A percentile compares a stretch with the other conserved stretches of the same genome.
Conservation (phyloP, 2,888 invertebrate species). For the Sesia bembeciformis region DNA sequence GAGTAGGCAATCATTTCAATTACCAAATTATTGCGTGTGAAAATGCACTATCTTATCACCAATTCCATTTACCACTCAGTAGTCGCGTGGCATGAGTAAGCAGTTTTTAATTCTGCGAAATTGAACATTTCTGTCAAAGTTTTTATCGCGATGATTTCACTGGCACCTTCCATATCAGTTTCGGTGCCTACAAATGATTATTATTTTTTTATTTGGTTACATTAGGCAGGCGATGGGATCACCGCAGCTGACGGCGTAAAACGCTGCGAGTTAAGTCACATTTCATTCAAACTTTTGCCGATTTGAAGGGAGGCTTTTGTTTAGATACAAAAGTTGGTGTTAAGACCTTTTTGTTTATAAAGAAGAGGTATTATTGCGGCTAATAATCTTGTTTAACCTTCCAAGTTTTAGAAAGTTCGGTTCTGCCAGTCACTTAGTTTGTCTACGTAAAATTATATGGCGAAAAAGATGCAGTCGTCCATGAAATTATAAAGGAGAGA, state of each 20-base stretch:
- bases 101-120: background rate
- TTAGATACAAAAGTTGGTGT: conserved; percentile 50
- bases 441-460: background rate
- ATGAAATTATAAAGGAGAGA: conserved; percentile 1
- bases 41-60: no score
- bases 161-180: conserved; percentile 32
- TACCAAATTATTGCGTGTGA: no score
- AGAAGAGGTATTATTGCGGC: conserved; percentile 41
- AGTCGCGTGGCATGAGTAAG: background rate
- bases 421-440: conserved; percentile 5
- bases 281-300: conserved; percentile 65
- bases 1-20: no score
- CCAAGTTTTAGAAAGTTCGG: conserved; percentile 8
- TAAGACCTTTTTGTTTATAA: conserved; percentile 46
- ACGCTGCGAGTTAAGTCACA: conserved; percentile 59
- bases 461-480: background rate
- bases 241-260: conserved; percentile 62
- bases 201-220: conserved; percentile 56
- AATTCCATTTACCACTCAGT: no score
- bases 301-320: conserved; percentile 55
- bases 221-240: conserved; percentile 61
- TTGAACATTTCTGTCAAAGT: background rate
- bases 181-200: conserved; percentile 45
- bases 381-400: conserved; percentile 30
- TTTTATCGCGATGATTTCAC: conserved; percentile 14